These are phyloP conservation scores for Pituophis catenifer DNA, from an alignment of 2,113 vertebrate genomes.

Conservation along the genomic window DNA sequence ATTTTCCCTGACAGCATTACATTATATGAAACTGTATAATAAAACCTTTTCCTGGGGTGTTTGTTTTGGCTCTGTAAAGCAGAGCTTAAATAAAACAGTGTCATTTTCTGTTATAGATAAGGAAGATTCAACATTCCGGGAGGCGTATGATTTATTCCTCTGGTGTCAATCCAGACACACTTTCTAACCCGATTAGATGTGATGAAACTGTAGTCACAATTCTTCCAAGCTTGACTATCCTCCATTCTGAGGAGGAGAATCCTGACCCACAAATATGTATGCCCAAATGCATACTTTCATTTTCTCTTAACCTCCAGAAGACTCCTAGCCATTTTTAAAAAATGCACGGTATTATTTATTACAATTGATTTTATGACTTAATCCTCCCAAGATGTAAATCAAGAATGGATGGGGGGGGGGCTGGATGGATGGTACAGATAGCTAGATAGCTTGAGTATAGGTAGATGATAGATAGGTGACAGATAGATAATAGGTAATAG, in stretches of 20 bases:
- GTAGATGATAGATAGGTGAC: too few relatives aligned
- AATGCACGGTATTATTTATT: not conserved
- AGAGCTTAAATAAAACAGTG: not conserved
- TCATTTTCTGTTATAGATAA: constrained; percentile 6
- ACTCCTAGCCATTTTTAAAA: not conserved
- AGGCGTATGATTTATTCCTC: not conserved
- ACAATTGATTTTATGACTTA: not conserved
- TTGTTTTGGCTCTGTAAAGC: constrained; percentile 6
- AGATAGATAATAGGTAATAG: too few relatives aligned
- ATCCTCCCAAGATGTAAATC: not conserved
- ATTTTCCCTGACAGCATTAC: not conserved
- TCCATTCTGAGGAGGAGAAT: not conserved
- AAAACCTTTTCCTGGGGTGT: not conserved
- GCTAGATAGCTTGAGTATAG: not conserved
- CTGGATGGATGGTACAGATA: not conserved
- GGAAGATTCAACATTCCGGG: not conserved
- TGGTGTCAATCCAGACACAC: rapidly evolving
- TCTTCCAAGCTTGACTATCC: not conserved
- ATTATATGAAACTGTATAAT: not conserved
- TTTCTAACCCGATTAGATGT: not conserved
- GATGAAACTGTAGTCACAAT: not conserved
- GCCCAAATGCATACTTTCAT: not conserved
- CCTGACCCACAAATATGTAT: not conserved
- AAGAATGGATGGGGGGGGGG: not conserved
- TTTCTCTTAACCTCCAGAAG: not conserved